Base-by-base conservation (phyloP, 2,888 invertebrate species). In the Tetanocera ferruginea region DNA sequence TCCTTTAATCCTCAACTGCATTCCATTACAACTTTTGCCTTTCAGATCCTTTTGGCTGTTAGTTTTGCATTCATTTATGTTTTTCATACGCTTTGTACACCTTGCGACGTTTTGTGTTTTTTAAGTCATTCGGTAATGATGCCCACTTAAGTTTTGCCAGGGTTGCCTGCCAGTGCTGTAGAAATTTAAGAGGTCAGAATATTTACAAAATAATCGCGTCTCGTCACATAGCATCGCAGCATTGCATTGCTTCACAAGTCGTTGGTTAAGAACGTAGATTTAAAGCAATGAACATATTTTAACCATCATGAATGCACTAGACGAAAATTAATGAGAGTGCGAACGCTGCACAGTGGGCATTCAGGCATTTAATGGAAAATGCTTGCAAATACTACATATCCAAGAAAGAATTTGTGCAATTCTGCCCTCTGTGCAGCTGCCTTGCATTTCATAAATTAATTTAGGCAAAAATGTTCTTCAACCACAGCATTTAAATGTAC, bases 101-200 rank as follows among this genome's bases (percentile, higher is more conserved):
- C 64, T 34, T 11, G 11, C 17, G 34, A 34, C 28, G 34, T 19
- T 43, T 43, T 64, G 34, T 64, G 64, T 64, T 34, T 34, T 64
- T 31, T 64, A 19, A 64, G 64, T n/a, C 64, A 64, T 64, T 64
- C 64, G 34, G 34, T 64, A 64, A 64, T 64, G 64, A 64, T n/a
- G 64, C 28, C n/a, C 64, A 34, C 64, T 64, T 64, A 28, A 64
- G 64, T 60, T 25, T 28, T 60, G 60, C 28, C 9, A 60, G 60
- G 28, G 23, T 28, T 8, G 14, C 25, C 23, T 9, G 14, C 60
- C 25, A 28, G 25, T 11, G 34, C n/a, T n/a, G 34, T 34, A 25
- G 64, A 8, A 64, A 34, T 64, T 64, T 64, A n/a, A 28, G 64
- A 64, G 64, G n/a, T 55, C 6, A n/a, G 23, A 23, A 55, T 23